Conservation (phyloP, 2,113 vertebrate species). For the Passer montanus region DNA sequence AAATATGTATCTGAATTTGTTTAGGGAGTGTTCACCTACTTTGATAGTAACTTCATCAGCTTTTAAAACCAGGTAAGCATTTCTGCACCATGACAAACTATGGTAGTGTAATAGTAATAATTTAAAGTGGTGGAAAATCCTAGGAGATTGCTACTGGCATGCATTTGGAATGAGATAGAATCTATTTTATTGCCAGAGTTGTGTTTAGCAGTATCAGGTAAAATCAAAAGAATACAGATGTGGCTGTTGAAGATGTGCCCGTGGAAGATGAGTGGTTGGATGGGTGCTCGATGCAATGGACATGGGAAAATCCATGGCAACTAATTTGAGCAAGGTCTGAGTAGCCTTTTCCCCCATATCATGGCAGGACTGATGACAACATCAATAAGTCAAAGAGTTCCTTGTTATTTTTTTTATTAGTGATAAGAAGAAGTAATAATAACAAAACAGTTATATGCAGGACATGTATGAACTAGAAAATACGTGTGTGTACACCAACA, state of each 20-base stretch:
- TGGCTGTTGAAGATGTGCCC: neutral
- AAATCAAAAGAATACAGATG: neutral
- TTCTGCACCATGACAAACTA: neutral
- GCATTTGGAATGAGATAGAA: neutral
- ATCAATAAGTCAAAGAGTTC: neutral
- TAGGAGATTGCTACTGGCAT: neutral
- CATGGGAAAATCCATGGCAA: neutral
- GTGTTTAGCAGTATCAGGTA: neutral
- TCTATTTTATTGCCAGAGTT: neutral
- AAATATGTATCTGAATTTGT: neutral
- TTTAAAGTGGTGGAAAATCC: neutral
- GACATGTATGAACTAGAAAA: neutral
- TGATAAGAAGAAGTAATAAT: neutral
- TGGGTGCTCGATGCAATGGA: neutral
- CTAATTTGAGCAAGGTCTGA: neutral
- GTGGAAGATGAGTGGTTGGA: neutral
- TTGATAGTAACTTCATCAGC: neutral
- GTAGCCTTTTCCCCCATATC: neutral
- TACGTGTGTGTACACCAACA: neutral
- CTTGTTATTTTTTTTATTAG: neutral
- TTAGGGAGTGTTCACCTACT: neutral
- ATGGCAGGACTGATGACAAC: neutral
- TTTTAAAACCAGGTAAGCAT: neutral
- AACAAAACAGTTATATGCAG: neutral
- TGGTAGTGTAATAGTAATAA: neutral